These are phyloP conservation scores for Cherax destructor DNA, from an alignment of 1,140 invertebrate genomes.

Conservation along the genomic window DNA sequence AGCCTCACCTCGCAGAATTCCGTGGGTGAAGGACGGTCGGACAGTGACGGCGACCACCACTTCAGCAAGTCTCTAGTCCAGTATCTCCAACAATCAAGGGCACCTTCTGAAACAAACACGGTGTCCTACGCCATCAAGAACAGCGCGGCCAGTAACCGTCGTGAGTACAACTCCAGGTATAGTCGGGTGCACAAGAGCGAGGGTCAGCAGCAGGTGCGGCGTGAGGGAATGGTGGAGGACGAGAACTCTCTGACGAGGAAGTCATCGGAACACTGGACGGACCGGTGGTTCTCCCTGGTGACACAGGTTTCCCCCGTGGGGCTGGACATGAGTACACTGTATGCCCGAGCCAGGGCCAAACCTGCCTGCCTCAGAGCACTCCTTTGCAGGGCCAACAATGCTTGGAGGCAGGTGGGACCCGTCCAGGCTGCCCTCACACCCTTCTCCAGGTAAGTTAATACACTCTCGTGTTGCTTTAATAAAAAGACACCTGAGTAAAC, in stretches of 20 bases:
- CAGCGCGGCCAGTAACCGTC: neutral
- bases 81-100: neutral
- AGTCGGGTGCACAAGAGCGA: neutral
- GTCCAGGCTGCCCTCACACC: slow-evolving; percentile 70
- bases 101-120: neutral
- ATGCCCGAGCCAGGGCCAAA: slow-evolving; percentile 63
- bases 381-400: slow-evolving; percentile 69
- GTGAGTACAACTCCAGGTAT: neutral
- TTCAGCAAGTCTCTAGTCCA: neutral
- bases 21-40: neutral
- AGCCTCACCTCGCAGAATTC: neutral
- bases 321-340: slow-evolving; percentile 65
- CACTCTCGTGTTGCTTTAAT: too few relatives aligned
- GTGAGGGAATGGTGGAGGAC: slow-evolving; percentile 54
- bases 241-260: slow-evolving; percentile 7
- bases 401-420: slow-evolving; percentile 68
- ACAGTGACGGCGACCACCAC: neutral
- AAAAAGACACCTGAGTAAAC: too few relatives aligned
- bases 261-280: slow-evolving; percentile 61
- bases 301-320: slow-evolving; percentile 66
- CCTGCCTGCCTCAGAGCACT: slow-evolving; percentile 67
- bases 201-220: neutral
- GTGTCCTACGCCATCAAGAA: neutral
- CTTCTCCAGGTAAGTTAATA: slow-evolving; percentile 60
- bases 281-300: slow-evolving; percentile 71